phyloP scores from a whole-genome alignment of 2,113 vertebrate genomes.

The Hemiscyllium ocellatum region DNA sequence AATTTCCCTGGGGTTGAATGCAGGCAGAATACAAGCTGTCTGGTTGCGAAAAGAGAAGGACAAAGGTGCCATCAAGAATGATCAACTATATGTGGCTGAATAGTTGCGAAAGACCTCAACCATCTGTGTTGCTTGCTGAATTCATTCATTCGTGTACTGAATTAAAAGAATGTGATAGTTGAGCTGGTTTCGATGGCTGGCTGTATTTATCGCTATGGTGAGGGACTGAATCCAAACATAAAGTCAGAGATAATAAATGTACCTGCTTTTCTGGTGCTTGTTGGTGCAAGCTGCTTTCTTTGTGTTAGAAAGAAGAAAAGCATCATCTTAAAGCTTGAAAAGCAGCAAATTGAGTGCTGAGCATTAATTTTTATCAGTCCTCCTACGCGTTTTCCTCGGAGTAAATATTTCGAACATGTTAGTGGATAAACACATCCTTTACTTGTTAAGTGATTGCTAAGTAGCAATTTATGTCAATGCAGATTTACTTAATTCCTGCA shows the following conservation, averaged over 20 bases:
- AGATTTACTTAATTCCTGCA: conserved; percentile 18
- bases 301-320: background rate
- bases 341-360: conserved; percentile 4
- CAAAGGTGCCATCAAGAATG: background rate
- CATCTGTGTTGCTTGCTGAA: background rate
- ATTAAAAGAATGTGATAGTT: background rate
- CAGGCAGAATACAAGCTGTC: background rate
- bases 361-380: background rate
- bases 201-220: background rate
- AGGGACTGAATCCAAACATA: background rate
- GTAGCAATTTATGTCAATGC: conserved; percentile 3
- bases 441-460: conserved; percentile 22
- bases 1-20: background rate
- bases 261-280: background rate
- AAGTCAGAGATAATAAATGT: background rate
- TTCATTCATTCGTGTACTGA: background rate
- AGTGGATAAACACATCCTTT: background rate
- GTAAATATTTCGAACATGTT: conserved; percentile 25
- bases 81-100: background rate
- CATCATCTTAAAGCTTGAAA: background rate
- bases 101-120: background rate
- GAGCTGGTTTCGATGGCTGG: background rate
- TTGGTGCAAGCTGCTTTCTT: background rate
- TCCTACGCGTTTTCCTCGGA: background rate
- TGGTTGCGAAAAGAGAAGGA: background rate